These are phyloP conservation scores for Norana najaformis DNA, from an alignment of 2,888 invertebrate genomes.

Conservation along the genomic window DNA sequence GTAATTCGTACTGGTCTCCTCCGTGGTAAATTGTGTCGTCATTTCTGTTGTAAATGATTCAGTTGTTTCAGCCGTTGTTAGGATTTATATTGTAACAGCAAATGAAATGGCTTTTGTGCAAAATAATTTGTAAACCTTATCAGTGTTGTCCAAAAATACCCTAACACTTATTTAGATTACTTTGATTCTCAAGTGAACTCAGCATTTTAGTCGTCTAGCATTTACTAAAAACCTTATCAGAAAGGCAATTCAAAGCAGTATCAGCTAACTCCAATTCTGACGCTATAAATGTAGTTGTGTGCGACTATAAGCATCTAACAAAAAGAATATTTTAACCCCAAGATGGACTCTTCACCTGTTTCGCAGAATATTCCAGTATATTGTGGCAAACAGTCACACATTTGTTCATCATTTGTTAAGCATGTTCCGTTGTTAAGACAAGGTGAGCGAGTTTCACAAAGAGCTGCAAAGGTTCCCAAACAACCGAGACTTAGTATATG, in stretches of 20 bases:
- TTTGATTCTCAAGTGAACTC: background rate
- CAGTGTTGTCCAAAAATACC: background rate
- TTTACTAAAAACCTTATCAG: background rate
- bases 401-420: background rate
- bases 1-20: background rate
- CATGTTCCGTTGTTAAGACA: slow-evolving; percentile 13
- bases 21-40: background rate
- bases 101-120: background rate
- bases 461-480: background rate
- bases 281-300: background rate
- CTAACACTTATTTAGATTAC: no score
- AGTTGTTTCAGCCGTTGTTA: background rate
- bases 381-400: background rate
- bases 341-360: background rate
- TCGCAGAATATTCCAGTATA: background rate
- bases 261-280: no score
- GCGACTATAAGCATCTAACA: background rate
- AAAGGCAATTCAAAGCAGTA: background rate
- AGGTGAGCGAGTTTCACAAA: background rate
- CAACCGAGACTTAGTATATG: background rate
- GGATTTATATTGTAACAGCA: background rate
- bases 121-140: background rate
- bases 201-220: no score
- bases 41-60: background rate
- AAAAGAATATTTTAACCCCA: background rate